phyloP scores from a whole-genome alignment of 2,113 vertebrate species.

The Pandion haliaetus region DNA sequence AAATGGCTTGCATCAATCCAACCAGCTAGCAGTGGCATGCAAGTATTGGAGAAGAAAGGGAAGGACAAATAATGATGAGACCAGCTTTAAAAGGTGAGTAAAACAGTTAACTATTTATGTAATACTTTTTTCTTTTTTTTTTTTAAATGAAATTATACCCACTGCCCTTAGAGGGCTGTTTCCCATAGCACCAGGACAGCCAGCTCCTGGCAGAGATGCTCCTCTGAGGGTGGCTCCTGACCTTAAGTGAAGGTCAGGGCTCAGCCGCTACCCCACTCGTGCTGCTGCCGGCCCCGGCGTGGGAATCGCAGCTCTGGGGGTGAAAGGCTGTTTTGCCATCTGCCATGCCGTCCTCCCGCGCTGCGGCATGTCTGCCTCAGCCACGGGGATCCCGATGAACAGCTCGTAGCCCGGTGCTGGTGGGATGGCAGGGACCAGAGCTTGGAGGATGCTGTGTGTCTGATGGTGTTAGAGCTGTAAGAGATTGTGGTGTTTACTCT shows the following conservation, averaged over 20 bases:
- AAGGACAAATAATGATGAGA: neutral
- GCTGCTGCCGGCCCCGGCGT: neutral
- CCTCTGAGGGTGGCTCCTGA: neutral
- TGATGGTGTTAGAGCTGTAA: neutral
- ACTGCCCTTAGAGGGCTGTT: fast-evolving
- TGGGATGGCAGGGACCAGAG: fast-evolving
- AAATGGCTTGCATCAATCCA: neutral
- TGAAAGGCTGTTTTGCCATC: neutral
- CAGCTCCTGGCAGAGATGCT: neutral
- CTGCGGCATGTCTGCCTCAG: fast-evolving
- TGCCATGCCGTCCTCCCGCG: fast-evolving
- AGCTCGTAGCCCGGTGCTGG: neutral
- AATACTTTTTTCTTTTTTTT: neutral
- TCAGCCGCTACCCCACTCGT: neutral
- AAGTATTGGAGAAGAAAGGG: neutral
- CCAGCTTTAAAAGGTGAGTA: fast-evolving
- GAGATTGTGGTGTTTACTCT: neutral
- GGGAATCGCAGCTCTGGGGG: too few species aligned
- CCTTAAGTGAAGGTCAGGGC: neutral
- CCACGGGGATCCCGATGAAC: neutral
- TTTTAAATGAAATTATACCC: neutral
- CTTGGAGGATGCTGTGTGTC: fast-evolving
- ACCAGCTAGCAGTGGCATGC: too few species aligned
- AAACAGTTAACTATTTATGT: neutral
- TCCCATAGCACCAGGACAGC: neutral